Percentiles rank a stretch among this genome's conserved stretches.
These are phyloP conservation scores for Cynodonichthys magdalenae DNA, from an alignment of 2,797 vertebrate genomes.

Conservation along the genomic window DNA sequence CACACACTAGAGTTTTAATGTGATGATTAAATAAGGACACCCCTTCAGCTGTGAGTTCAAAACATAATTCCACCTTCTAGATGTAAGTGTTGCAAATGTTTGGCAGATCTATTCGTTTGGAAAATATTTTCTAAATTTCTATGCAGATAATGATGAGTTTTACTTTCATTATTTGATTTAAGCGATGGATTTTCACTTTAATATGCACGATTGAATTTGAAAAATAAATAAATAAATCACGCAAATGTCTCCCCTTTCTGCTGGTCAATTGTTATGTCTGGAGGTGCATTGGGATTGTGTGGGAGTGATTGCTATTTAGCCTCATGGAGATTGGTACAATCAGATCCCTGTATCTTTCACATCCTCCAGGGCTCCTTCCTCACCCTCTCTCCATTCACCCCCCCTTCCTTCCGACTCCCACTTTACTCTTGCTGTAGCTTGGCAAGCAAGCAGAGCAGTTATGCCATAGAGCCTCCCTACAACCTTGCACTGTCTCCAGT, in stretches of 20 bases:
- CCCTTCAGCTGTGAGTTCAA: slow-evolving; percentile 74
- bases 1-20: slow-evolving; percentile 72
- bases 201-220: slow-evolving; percentile 56
- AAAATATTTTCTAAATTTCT: slow-evolving; percentile 33
- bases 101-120: slow-evolving; percentile 31
- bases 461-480: slow-evolving; percentile 85
- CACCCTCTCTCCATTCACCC: slow-evolving; percentile 53
- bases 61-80: slow-evolving; percentile 52
- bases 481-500: slow-evolving; percentile 91
- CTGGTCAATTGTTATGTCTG: slow-evolving; percentile 62
- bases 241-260: slow-evolving; percentile 36
- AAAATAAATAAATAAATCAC: slow-evolving; percentile 40
- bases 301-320: slow-evolving; percentile 86
- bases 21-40: slow-evolving; percentile 81
- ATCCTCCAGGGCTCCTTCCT: slow-evolving; percentile 82
- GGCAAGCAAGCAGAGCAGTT: slow-evolving; percentile 85
- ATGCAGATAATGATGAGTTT: slow-evolving; percentile 26
- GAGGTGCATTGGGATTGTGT: slow-evolving; percentile 79
- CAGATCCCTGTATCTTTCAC: slow-evolving; percentile 76
- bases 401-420: slow-evolving; percentile 52
- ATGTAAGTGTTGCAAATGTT: slow-evolving; percentile 48
- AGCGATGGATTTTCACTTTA: slow-evolving; percentile 48
- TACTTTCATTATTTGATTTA: slow-evolving; percentile 54
- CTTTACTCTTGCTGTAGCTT: slow-evolving; percentile 82
- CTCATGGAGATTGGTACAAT: slow-evolving; percentile 81